Evolutionary conservation across 2,888 invertebrate species (phyloP).

Genomic region (Amiota mariae): DNA sequence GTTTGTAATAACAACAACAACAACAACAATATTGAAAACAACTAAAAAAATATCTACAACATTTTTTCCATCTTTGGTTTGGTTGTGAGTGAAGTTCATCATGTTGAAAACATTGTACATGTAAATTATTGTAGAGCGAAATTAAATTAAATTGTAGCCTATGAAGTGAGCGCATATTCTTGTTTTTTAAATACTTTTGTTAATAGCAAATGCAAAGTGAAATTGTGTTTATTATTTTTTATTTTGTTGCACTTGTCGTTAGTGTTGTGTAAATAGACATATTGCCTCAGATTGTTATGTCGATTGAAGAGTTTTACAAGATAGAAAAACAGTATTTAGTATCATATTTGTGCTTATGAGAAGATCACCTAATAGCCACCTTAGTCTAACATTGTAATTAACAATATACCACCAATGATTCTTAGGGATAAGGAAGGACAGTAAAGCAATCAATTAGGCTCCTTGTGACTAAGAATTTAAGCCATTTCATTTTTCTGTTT

Average conservation of each 20-base stretch:
- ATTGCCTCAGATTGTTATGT: no score
- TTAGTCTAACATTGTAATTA: no score
- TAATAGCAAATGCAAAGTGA: background rate
- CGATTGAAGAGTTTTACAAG: no score
- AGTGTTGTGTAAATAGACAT: background rate
- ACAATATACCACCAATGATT: no score
- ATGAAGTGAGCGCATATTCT: background rate
- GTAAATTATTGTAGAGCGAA: slow-evolving; percentile 18
- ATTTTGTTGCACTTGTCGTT: background rate
- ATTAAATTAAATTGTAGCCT: slow-evolving; percentile 23
- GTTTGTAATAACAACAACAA: background rate
- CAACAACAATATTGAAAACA: background rate
- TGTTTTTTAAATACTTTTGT: background rate
- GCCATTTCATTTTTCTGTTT: no score
- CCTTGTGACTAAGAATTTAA: no score
- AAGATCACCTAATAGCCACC: no score
- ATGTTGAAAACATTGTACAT: slow-evolving; percentile 7
- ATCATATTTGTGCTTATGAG: no score
- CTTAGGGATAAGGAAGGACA: no score
- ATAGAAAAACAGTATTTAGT: no score
- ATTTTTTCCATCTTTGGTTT: background rate
- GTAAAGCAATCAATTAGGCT: no score
- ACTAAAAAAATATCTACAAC: background rate
- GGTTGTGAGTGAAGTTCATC: background rate
- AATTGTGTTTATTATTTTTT: background rate